Base-by-base conservation (phyloP, 2,888 invertebrate species). In the Trissonchulus latispiculum region DNA sequence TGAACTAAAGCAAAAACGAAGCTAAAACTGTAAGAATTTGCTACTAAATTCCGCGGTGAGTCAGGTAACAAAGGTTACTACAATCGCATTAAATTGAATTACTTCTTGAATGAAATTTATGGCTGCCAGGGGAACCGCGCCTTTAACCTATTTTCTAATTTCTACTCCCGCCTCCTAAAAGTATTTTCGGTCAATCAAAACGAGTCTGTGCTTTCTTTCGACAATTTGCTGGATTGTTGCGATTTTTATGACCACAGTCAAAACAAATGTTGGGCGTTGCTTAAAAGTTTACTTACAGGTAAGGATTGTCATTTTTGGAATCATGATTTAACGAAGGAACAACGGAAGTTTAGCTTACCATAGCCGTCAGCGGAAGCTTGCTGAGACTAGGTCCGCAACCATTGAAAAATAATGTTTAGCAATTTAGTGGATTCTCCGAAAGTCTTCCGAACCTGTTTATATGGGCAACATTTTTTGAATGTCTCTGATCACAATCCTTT, bases 401-500 rank as follows among this genome's bases (percentile, higher is more conserved):
- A 48, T 48, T 48, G 48, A 48, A 48, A 48, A 48, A 23, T 8
- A 48, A 23, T 48, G 48, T 48, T 23, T 48, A 48, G 48, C 48
- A 23, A 48, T 48, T n/a, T n/a, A 8, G 48, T 48, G 8, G 48
- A 48, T 48, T 8, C 48, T 15, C 23, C 23, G 48, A 48, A 48
- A 48, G 48, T 48, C 23, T 48, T 48, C 48, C 48, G 48, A 48
- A 8, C 48, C 8, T 48, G 23, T 23, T 48, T 48, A 64, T 64
- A 28, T 29, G 64, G 64, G 18, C 29, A 64, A 64, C 29, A 28
- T 15, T 64, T 64, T 29, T 18, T 29, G 33, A n/a, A 18, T n/a
- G 31, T 64, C 8, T 15, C 64, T 15, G 64, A 64, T 64, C 64
- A 64, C 28, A 64, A 64, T 64, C 64, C 64, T 31, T 33, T 64